A percentile compares a stretch with the other conserved stretches of the same genome.
Evolutionary conservation across 2,888 invertebrate genomes (phyloP).

Genomic region (Boloria euphrosyne): DNA sequence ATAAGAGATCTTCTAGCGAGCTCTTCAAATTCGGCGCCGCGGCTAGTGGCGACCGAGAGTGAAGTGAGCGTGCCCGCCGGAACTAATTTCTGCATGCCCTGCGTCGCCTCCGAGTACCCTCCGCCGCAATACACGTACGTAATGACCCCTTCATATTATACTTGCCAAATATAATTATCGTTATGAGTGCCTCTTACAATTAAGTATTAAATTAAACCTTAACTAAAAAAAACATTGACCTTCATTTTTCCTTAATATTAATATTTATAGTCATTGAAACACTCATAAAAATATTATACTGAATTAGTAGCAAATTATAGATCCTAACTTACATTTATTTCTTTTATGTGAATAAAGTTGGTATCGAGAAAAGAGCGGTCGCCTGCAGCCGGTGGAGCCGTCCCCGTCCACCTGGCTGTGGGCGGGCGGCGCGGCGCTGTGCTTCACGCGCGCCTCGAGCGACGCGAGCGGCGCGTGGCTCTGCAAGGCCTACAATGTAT

Average conservation of each 20-base stretch:
- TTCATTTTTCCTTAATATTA: no score
- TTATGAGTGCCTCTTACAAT: background rate
- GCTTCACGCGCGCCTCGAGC: conserved; percentile 84
- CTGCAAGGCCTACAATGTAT: conserved; percentile 86
- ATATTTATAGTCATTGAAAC: no score
- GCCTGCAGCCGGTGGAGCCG: conserved; percentile 61
- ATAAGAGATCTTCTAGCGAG: conserved; percentile 42
- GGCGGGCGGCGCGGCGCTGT: conserved; percentile 87
- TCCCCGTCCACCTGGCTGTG: conserved; percentile 82
- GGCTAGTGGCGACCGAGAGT: conserved; percentile 77
- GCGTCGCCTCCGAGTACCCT: conserved; percentile 85
- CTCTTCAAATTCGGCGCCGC: conserved; percentile 76
- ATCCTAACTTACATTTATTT: no score
- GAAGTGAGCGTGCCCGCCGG: conserved; percentile 80
- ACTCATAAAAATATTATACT: no score
- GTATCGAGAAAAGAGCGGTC: conserved; percentile 81
- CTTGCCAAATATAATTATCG: background rate
- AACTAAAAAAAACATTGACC: no score
- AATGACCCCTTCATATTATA: conserved; percentile 2
- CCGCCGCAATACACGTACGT: conserved; percentile 84
- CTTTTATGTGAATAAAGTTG: conserved; percentile 59
- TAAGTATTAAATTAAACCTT: no score
- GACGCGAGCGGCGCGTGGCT: conserved; percentile 85
- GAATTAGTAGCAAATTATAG: no score
- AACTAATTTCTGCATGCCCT: conserved; percentile 84